Evolutionary conservation across 2,888 invertebrate species (phyloP).

Genomic region (Gastrophysa polygoni): DNA sequence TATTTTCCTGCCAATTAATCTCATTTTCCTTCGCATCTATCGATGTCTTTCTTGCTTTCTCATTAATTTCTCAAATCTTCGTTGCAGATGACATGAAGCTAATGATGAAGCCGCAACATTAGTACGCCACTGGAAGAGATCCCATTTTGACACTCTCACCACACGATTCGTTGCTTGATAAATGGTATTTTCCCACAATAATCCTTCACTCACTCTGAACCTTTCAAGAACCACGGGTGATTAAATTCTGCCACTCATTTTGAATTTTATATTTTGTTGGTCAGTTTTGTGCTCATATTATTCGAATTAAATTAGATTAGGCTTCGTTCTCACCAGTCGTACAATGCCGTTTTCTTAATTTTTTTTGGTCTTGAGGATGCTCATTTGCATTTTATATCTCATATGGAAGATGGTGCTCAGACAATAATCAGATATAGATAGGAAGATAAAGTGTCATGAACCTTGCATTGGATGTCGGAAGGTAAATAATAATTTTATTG

Average conservation of each 20-base stretch:
- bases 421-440: too few species aligned
- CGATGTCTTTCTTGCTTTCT: too few species aligned
- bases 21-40: too few species aligned
- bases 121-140: slow-evolving; percentile 19
- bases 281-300: slow-evolving; percentile 29
- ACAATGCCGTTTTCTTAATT: slow-evolving; percentile 9
- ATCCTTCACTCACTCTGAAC: slow-evolving; percentile 41
- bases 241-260: slow-evolving; percentile 53
- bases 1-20: too few species aligned
- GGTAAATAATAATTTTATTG: too few species aligned
- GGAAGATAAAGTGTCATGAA: too few species aligned
- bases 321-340: slow-evolving; percentile 9
- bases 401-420: too few species aligned
- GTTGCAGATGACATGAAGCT: too few species aligned
- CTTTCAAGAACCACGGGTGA: slow-evolving; percentile 46
- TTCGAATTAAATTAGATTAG: slow-evolving; percentile 26
- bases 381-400: too few species aligned
- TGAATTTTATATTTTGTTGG: slow-evolving; percentile 39
- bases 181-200: slow-evolving; percentile 49
- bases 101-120: not conserved
- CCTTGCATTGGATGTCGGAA: too few species aligned
- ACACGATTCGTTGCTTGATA: slow-evolving; percentile 52
- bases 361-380: not conserved
- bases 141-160: slow-evolving; percentile 51
- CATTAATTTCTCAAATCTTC: too few species aligned